Evolutionary conservation across 2,797 vertebrate species (phyloP), one percentile per base, ranked within the genome.

Genomic region (Rhadinocentrus ornatus): DNA sequence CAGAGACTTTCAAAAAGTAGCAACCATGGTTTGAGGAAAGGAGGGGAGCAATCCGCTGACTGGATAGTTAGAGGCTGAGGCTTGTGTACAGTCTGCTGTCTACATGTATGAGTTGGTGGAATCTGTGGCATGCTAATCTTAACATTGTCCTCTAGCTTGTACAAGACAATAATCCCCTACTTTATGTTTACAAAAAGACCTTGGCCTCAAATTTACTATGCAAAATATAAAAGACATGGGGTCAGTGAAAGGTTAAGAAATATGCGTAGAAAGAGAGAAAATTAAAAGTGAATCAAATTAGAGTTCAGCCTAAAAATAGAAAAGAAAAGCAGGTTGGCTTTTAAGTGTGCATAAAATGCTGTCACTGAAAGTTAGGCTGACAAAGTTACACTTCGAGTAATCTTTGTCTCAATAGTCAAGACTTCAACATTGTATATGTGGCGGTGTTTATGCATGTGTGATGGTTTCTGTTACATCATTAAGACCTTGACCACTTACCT

Each of bases 111-210:
- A 83, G 71, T 76, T 72, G 77, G 63, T 75, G 89, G 91, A 92
- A 93, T 92, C 86, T 81, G 69, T 82, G 87, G 90, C 81, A 92
- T 90, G 87, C 86, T 59, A 80, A 70, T 75, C 65, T 75, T 68
- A 86, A 76, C 77, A 89, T 92, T 93, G 89, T 89, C 77, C 83
- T 82, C 81, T 61, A 82, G 79, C 54, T 69, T 71, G 58, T 53
- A 22, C 59, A 71, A 31, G 63, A 86, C 83, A 86, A 90, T 83
- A 78, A 79, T 70, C 74, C 70, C 61, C 31, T 12, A 55, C 24
- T 54, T 70, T 77, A 67, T 82, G 76, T 66, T 78, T 58, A 73
- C 73, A 75, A 77, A 83, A 68, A 75, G 48, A 64, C 70, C 37
- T 59, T 58, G 70, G 60, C 73, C 66, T 81, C 69, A 81, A 70